Evolutionary conservation across 1,140 invertebrate genomes (phyloP), one percentile per base, ranked within the genome.

Genomic region (Tetraneura akinire): DNA sequence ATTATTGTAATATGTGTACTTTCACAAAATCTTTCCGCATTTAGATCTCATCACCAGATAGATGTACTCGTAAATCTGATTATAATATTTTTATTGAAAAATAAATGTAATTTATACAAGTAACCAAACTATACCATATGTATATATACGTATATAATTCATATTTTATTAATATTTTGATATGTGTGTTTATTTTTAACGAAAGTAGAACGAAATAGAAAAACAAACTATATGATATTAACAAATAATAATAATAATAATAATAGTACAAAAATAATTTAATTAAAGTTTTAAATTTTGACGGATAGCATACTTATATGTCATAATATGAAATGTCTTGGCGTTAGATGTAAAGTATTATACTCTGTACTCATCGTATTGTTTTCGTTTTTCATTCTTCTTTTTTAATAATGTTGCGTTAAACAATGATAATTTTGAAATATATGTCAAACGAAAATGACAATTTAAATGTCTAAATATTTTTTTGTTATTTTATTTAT

Each of bases 261-360:
- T n/a, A n/a, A n/a, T n/a, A 29, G 47, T 14, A 42, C 16, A 37
- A 49, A 32, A 51, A 71, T 49, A 29, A 71, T 49, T 71, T 71
- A 71, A 71, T 71, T 71, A 71, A 21, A 70, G 66, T 49, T 71
- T 29, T 51, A 47, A 47, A 23, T 16, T 68, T 68, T 68, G 64
- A 68, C 37, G 64, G 64, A 68, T 37, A 68, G 37, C 3, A 6
- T 45, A 68, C 3, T 37, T 4, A 37, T 3, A 4, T 4, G 32
- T 37, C 8, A 37, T 37, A 37, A 4, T 37, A 37, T n/a, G 37
- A 47, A 13, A 47, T 23, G 42, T 21, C 18, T 45, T 45, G 62
- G n/a, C 32, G n/a, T n/a, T n/a, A 64, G 60, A 37, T 37, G 13
- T 47, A 47, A 10, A 37, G 62, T 64, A 29, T 37, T 64, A 64